A percentile compares a stretch with the other conserved stretches of the same genome.
phyloP scores from a whole-genome alignment of 2,797 vertebrate genomes.

The Leptatherina wallacei region DNA sequence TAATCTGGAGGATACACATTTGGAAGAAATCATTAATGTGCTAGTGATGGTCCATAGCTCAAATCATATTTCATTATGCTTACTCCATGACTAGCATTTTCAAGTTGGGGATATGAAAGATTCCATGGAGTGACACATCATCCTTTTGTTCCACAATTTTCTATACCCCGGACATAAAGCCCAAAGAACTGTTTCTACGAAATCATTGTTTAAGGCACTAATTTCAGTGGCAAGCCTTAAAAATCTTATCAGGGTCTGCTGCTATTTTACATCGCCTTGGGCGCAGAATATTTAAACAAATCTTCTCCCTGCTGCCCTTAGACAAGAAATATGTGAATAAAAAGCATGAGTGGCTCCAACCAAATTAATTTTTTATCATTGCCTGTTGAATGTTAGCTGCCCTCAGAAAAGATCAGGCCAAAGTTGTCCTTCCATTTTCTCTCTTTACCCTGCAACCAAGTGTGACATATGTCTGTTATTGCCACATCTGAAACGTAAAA shows the following conservation, averaged over 20 bases:
- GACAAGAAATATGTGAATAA: slow-evolving; percentile 68
- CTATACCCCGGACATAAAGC: slow-evolving; percentile 56
- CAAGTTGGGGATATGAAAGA: slow-evolving; percentile 77
- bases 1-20: slow-evolving; percentile 81
- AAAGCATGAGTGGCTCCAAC: slow-evolving; percentile 66
- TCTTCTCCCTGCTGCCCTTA: slow-evolving; percentile 64
- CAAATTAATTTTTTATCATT: slow-evolving; percentile 71
- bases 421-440: slow-evolving; percentile 58
- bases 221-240: slow-evolving; percentile 76
- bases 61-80: slow-evolving; percentile 85
- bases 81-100: slow-evolving; percentile 84
- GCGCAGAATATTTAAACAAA: slow-evolving; percentile 83
- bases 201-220: slow-evolving; percentile 83
- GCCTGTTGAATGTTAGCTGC: slow-evolving; percentile 65
- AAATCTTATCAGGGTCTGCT: slow-evolving; percentile 78
- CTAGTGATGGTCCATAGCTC: slow-evolving; percentile 74
- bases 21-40: slow-evolving; percentile 80
- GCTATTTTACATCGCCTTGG: slow-evolving; percentile 82
- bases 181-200: slow-evolving; percentile 69
- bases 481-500: slow-evolving; percentile 22
- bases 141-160: slow-evolving; percentile 71
- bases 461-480: slow-evolving; percentile 39
- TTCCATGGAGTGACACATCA: slow-evolving; percentile 74
- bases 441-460: slow-evolving; percentile 50
- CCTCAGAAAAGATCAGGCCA: slow-evolving; percentile 61